These are phyloP conservation scores for Lordiphosa fenestrarum DNA, from an alignment of 2,888 invertebrate genomes.

Conservation along the genomic window DNA sequence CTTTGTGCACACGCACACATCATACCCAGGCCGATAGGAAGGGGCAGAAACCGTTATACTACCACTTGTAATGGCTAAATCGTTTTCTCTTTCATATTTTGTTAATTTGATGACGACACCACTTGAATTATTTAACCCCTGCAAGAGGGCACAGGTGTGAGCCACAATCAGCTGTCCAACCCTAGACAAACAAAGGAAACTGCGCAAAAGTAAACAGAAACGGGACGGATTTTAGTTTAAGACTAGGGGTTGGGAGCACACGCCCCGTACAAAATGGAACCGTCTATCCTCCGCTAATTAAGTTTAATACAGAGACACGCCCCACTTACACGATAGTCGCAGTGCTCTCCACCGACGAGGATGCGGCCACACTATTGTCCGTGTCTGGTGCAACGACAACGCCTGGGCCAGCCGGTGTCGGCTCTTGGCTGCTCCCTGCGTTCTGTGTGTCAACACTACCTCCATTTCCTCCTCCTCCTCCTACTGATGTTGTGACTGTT, in stretches of 20 bases:
- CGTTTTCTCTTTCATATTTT: conserved; percentile 14
- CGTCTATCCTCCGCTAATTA: conserved; percentile 20
- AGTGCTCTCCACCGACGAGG: conserved; percentile 56
- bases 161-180: conserved; percentile 19
- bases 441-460: conserved; percentile 20
- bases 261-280: conserved; percentile 21
- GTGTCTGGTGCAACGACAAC: conserved; percentile 22
- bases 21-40: too few relatives aligned
- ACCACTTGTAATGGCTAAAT: not conserved
- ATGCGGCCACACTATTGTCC: conserved; percentile 27
- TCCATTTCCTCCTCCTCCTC: conserved; percentile 28
- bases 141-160: conserved; percentile 15
- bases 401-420: conserved; percentile 18
- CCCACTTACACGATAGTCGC: conserved; percentile 54
- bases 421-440: conserved; percentile 31
- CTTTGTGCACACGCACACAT: not conserved
- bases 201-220: conserved; percentile 33
- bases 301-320: conserved; percentile 29
- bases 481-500: conserved; percentile 19
- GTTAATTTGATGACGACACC: conserved; percentile 22
- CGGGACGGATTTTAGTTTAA: conserved; percentile 7
- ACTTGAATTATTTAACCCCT: conserved; percentile 15
- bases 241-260: conserved; percentile 6
- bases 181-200: conserved; percentile 33
- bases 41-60: not conserved